These are phyloP conservation scores for Pelobates fuscus DNA, from an alignment of 2,113 vertebrate species.

Conservation along the genomic window DNA sequence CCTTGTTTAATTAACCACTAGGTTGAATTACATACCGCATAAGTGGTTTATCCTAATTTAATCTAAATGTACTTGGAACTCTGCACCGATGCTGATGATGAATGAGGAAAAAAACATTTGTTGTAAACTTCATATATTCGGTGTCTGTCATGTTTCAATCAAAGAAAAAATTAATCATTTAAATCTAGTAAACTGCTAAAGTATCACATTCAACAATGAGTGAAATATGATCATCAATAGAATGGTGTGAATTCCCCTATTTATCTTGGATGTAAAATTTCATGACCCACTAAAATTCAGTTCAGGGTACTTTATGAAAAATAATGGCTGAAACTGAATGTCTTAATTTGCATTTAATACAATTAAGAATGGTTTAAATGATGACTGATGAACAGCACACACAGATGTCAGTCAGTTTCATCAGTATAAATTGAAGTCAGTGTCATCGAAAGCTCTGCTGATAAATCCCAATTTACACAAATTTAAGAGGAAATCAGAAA, in stretches of 20 bases:
- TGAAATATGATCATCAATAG: constrained; percentile 80
- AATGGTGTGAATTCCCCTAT: constrained; percentile 76
- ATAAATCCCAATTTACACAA: constrained; percentile 82
- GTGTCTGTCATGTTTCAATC: constrained; percentile 69
- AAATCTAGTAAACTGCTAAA: constrained; percentile 72
- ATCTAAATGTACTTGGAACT: constrained; percentile 65
- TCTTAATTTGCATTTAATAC: constrained; percentile 99
- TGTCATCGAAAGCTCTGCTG: constrained; percentile 80
- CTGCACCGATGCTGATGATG: constrained; percentile 61
- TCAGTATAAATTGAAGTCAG: constrained; percentile 84
- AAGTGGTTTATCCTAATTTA: constrained; percentile 61
- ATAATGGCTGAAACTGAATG: constrained; percentile 97
- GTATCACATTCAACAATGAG: constrained; percentile 72
- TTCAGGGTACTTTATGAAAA: constrained; percentile 98
- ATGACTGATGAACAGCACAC: constrained; percentile 95
- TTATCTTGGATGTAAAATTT: constrained; percentile 82
- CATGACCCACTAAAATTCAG: constrained; percentile 93
- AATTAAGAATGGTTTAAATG: constrained; percentile 98
- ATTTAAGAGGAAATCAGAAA: constrained; percentile 90
- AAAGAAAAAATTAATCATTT: constrained; percentile 75
- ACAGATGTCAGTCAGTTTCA: constrained; percentile 92
- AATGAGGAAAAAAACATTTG: constrained; percentile 72
- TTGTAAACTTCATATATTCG: constrained; percentile 62
- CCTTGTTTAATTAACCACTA: constrained; percentile 66
- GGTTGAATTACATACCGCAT: constrained; percentile 51